Evolutionary conservation across 2,113 vertebrate genomes (phyloP), one percentile per base, ranked within the genome.

Genomic region (Syrmaticus mikado): DNA sequence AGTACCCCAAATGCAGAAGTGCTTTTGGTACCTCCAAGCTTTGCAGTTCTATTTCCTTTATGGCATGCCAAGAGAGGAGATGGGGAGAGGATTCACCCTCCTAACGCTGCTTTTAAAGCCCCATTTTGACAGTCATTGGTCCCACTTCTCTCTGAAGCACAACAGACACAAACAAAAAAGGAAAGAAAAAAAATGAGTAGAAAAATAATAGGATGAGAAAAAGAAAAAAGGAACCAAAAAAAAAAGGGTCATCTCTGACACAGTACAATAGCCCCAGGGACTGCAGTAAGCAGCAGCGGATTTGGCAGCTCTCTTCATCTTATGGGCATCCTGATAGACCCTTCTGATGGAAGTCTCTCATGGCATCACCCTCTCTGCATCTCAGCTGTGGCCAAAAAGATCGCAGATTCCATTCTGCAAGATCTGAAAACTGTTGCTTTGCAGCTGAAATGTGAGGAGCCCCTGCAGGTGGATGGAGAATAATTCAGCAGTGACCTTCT

Each of bases 401-500:
- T 58, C 46, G 45, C 6, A 2, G 62, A 73, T 43, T 30, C 43
- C 27, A 75, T 45, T 74, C 68, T 46, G 55, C 46, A 34, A 43
- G 38, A 17, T 46, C 91, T 16, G 18, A 36, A 65, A 84, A 40
- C 68, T 61, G 85, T 75, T 75, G 79, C 93, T 94, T 77, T 93
- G 82, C 94, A 92, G 80, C 73, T 90, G 95, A 95, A 96, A 94
- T 2, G 5, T 6, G 85, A 95, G 87, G 85, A 93, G 73, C 36
- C 46, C 11, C 89, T 72, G 93, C 94, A 57, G 95, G 38, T 18
- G 17, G 74, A 20, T 0, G 0, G 70, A 24, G 55, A 8, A 30
- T 18, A 1, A 34, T 36, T 70, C 82, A 16, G 45, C 58, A 34
- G n/a, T n/a, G 91, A 92, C 90, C 79, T 94, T 89, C 78, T 57